Evolutionary conservation across 2,888 invertebrate species (phyloP), one percentile per base, ranked within the genome.

Genomic region (Agrochola litura): DNA sequence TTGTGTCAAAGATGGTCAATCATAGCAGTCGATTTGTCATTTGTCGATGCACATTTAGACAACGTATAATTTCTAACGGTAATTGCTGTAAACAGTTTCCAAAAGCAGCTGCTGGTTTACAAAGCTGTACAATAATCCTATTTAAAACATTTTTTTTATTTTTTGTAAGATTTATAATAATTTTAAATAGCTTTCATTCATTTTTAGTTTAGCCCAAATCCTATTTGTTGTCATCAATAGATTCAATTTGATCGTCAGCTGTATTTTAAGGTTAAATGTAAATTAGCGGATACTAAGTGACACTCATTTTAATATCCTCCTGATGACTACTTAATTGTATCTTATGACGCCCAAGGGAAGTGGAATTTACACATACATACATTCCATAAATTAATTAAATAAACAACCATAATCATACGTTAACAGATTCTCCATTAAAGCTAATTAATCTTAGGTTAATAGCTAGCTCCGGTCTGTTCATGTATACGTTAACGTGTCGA

Each of bases 21-120:
- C 41, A 56, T 64, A 22, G 5, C 19, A 41, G 43, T 63, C 64
- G 9, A 52, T 73, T 73, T 58, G 22, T 52, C n/a, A 12, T 80
- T 9, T 41, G 12, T 49, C 30, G 19, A 56, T 56, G 8, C n/a
- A 41, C 8, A 72, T 49, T 70, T 8, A 60, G 5, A 77, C 14
- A 49, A 30, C 10, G 2, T 58, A 3, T 52, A 14, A 25, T 49
- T 58, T 76, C 2, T 66, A 41, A 46, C 22, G 16, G 14, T 25
- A 25, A 22, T 6, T 37, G 12, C 14, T 12, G 25, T 65, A 19
- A 73, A n/a, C 43, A 52, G n/a, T 52, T 54, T 30, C 41, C 3
- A 12, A n/a, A 6, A 52, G 9, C 6, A n/a, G 25, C 9, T n/a
- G 22, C 9, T 41, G 16, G 25, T 41, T 54, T 69, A 10, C 1